Conservation (phyloP, 2,113 vertebrate genomes). For the Heliornis fulica region DNA sequence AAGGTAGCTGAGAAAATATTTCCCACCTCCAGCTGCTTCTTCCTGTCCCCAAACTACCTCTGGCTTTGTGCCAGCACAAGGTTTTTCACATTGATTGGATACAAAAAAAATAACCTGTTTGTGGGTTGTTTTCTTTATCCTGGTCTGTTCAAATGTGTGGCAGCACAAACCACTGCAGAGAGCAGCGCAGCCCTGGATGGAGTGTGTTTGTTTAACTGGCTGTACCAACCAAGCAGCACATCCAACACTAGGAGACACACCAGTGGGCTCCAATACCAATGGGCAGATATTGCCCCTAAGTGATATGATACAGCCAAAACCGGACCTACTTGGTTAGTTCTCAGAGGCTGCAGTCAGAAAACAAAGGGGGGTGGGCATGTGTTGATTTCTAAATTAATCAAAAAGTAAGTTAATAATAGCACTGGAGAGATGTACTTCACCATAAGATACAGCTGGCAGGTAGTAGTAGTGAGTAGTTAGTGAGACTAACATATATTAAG, state of each 20-base stretch:
- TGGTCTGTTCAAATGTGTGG: background rate
- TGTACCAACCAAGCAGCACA: background rate
- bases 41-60: background rate
- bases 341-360: background rate
- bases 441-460: background rate
- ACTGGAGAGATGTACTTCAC: background rate
- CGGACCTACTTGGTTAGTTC: background rate
- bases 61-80: background rate
- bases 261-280: background rate
- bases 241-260: background rate
- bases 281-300: background rate
- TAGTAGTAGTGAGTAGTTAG: background rate
- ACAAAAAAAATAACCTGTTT: background rate
- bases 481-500: background rate
- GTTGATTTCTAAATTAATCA: background rate
- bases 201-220: background rate
- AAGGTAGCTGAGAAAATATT: background rate
- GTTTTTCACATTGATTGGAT: background rate
- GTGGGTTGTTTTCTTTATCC: background rate
- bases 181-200: background rate
- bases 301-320: background rate
- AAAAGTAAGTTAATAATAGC: background rate
- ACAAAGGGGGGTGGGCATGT: background rate
- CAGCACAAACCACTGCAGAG: background rate
- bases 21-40: no score